These are phyloP conservation scores for Lycophotia porphyrea DNA, from an alignment of 2,888 invertebrate genomes.

Conservation along the genomic window DNA sequence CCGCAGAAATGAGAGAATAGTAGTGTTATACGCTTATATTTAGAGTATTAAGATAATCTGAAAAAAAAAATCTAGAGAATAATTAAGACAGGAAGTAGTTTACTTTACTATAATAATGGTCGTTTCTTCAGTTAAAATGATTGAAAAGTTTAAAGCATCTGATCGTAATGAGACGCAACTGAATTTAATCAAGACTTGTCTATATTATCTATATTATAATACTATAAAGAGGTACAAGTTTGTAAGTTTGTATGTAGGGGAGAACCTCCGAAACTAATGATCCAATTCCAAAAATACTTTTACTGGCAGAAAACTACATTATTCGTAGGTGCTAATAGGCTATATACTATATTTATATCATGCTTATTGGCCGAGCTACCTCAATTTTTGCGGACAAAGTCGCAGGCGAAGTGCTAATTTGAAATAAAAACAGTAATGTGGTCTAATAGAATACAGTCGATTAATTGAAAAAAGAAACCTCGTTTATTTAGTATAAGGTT, in stretches of 20 bases:
- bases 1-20: conserved; percentile 32
- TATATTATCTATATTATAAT: too few relatives aligned
- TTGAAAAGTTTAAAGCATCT: conserved; percentile 9
- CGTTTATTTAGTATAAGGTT: conserved; percentile 31
- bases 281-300: too few relatives aligned
- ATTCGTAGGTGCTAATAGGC: too few relatives aligned
- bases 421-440: conserved; percentile 7
- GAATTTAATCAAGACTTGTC: conserved; percentile 16
- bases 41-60: conserved; percentile 35
- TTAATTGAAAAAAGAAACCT: conserved; percentile 39
- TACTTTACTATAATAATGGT: conserved; percentile 1
- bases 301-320: too few relatives aligned
- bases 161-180: background rate
- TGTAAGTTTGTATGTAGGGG: too few relatives aligned
- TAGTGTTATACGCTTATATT: conserved; percentile 23
- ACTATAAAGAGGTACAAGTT: too few relatives aligned
- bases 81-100: conserved; percentile 6
- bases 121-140: background rate
- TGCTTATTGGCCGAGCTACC: too few relatives aligned
- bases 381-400: too few relatives aligned
- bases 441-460: conserved; percentile 4
- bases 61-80: conserved; percentile 6
- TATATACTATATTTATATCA: too few relatives aligned
- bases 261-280: too few relatives aligned
- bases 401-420: background rate